These are phyloP conservation scores for Latheticus oryzae DNA, from an alignment of 2,888 invertebrate species.

Conservation along the genomic window DNA sequence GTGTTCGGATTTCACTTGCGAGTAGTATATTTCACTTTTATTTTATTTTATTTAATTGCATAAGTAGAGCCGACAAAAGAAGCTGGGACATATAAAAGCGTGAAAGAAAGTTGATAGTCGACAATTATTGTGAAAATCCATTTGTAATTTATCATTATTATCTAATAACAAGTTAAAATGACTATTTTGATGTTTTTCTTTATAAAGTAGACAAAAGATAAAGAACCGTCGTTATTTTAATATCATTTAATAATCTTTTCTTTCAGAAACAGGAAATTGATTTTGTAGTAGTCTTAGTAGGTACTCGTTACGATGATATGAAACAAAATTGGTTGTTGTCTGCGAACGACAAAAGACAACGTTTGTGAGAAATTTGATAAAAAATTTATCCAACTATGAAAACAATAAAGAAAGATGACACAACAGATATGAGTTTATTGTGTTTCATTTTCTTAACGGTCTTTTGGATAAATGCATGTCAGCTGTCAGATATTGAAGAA, in stretches of 20 bases:
- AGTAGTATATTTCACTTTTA: too few relatives aligned
- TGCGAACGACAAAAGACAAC: conserved; percentile 19
- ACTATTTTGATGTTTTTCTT: too few relatives aligned
- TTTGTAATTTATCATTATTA: too few relatives aligned
- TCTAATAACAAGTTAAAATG: too few relatives aligned
- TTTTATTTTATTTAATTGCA: too few relatives aligned
- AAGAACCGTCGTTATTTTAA: conserved; percentile 26
- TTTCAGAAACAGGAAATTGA: conserved; percentile 37
- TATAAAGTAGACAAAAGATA: background rate
- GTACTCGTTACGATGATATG: conserved; percentile 15
- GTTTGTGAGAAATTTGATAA: conserved; percentile 29
- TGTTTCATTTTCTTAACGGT: conserved; percentile 37
- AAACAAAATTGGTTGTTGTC: conserved; percentile 20
- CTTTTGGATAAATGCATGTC: conserved; percentile 32
- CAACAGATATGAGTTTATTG: conserved; percentile 37
- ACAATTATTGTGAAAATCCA: too few relatives aligned
- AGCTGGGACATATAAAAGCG: too few relatives aligned
- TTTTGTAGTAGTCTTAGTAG: conserved; percentile 24
- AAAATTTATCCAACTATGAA: conserved; percentile 38
- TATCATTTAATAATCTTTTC: conserved; percentile 31
- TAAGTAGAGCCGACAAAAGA: too few relatives aligned
- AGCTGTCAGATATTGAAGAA: conserved; percentile 34
- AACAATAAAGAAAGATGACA: conserved; percentile 36
- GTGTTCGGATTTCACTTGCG: too few relatives aligned
- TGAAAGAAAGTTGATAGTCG: too few relatives aligned